Conservation (phyloP, 1,140 invertebrate genomes). For the Harpegnathos saltator region DNA sequence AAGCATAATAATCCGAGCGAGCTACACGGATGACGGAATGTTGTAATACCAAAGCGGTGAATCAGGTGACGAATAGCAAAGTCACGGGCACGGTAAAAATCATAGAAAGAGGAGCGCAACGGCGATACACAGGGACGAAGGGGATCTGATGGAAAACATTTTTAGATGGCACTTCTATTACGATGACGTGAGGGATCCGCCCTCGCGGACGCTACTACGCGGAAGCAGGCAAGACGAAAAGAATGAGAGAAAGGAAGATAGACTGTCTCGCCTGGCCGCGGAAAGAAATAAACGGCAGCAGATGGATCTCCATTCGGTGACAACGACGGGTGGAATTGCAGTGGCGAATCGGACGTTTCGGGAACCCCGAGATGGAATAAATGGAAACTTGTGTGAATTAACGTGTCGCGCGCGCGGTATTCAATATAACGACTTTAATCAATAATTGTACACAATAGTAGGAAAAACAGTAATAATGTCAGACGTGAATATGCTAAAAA, state of each 20-base stretch:
- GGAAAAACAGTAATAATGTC: too few species aligned
- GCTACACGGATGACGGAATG: neutral
- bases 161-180: conserved; percentile 54
- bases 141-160: conserved; percentile 36
- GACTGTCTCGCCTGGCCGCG: neutral
- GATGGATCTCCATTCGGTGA: too few species aligned
- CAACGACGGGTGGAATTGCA: too few species aligned
- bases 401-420: too few species aligned
- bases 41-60: neutral
- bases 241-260: neutral
- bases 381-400: too few species aligned
- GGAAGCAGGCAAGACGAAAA: neutral
- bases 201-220: neutral
- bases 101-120: neutral
- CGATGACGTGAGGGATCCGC: conserved; percentile 9
- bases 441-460: too few species aligned
- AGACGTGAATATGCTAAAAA: too few species aligned
- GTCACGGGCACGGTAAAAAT: conserved; percentile 25
- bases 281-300: too few species aligned
- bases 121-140: neutral
- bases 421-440: too few species aligned
- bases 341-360: too few species aligned
- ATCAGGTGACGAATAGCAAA: conserved; percentile 1
- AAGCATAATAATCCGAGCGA: neutral
- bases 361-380: too few species aligned